These are phyloP conservation scores for Thalpophila matura DNA, from an alignment of 2,888 invertebrate genomes.

Conservation along the genomic window DNA sequence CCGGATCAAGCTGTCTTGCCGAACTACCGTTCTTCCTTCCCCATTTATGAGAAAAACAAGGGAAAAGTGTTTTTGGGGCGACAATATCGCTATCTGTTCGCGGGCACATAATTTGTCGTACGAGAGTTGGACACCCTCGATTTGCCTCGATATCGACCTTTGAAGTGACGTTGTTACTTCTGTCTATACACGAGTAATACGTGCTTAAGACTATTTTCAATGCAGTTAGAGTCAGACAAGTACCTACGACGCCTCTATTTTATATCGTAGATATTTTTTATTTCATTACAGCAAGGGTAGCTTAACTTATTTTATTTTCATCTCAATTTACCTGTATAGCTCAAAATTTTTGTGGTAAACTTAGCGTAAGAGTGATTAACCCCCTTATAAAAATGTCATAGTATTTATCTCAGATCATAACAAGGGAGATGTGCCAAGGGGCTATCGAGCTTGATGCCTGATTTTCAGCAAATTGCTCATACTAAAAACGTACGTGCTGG, in stretches of 20 bases:
- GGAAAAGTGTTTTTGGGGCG: conserved; percentile 84
- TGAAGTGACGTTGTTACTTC: conserved; percentile 65
- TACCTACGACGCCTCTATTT: neutral
- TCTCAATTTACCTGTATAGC: no score
- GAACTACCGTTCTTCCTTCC: conserved; percentile 83
- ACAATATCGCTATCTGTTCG: conserved; percentile 84
- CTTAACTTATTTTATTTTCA: no score
- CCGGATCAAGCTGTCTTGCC: conserved; percentile 88
- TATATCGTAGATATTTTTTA: neutral
- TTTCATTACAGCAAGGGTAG: no score
- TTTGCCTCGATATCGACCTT: conserved; percentile 64
- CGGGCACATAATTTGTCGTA: conserved; percentile 84
- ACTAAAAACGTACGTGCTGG: no score
- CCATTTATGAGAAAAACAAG: conserved; percentile 83
- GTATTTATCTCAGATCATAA: no score
- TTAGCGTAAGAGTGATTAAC: no score
- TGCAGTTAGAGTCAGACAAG: neutral
- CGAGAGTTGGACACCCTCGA: conserved; percentile 73
- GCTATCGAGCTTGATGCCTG: no score
- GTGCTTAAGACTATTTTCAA: conserved; percentile 31
- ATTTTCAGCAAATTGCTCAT: no score
- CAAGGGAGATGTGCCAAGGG: no score
- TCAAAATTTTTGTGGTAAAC: no score
- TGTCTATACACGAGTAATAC: conserved; percentile 21
- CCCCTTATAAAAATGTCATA: no score